A percentile compares a stretch with the other conserved stretches of the same genome.
These are phyloP conservation scores for Oreochromis mossambicus DNA, from an alignment of 2,797 vertebrate species.

Conservation along the genomic window DNA sequence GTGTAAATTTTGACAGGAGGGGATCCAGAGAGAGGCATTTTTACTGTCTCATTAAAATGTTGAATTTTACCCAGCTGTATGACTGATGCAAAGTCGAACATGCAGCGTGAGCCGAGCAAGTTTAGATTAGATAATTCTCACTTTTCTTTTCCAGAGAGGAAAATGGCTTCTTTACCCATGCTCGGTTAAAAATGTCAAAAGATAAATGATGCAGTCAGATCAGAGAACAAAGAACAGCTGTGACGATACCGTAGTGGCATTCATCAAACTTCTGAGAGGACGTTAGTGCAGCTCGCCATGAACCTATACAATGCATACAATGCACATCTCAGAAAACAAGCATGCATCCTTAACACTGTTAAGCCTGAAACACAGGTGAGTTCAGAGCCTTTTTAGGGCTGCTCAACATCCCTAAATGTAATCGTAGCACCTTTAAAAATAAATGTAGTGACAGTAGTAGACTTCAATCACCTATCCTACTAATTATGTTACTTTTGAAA, in stretches of 20 bases:
- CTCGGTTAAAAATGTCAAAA: not conserved
- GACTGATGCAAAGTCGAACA: not conserved
- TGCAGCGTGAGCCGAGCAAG: not conserved
- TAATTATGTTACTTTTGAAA: not conserved
- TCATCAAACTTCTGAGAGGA: not conserved
- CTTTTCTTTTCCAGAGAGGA: not conserved
- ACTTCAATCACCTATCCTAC: not conserved
- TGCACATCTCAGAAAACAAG: not conserved
- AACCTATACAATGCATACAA: not conserved
- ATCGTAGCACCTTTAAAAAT: not conserved
- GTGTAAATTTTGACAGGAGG: not conserved
- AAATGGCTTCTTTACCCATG: not conserved
- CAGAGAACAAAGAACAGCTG: not conserved
- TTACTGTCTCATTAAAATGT: not conserved
- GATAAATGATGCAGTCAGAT: not conserved
- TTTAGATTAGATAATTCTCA: not conserved
- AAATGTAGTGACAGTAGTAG: not conserved
- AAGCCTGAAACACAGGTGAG: not conserved
- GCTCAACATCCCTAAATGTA: not conserved
- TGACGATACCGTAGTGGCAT: accelerated
- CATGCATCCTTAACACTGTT: not conserved
- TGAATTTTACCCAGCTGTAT: not conserved
- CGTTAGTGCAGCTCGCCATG: not conserved
- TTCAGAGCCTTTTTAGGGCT: not conserved
- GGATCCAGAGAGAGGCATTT: not conserved